Base-by-base conservation (phyloP, 2,888 invertebrate genomes). In the Agrochola macilenta region DNA sequence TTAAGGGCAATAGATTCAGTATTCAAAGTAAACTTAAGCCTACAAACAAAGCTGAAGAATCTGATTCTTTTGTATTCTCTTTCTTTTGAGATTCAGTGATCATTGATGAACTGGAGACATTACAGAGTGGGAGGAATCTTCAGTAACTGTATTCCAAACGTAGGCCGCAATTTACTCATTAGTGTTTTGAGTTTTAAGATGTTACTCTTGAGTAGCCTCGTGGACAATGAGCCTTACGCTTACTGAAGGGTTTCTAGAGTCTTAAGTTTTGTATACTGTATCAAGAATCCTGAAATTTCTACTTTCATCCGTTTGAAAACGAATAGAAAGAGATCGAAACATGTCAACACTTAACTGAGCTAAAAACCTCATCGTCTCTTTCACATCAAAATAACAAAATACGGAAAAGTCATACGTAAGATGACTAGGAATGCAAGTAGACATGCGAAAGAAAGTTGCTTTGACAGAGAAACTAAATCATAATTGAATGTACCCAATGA, bases 361-460 rank as follows among this genome's bases (percentile, higher is more conserved):
- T 66, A 49, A 20, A 77, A 54, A 39, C 2, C 5, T 52, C 35
- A 26, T 11, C 20, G 14, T 61, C 30, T 69, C 57, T 26, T 64
- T 66, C 39, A 83, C 71, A 83, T 49, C 9, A 5, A 20, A 68
- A 72, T 69, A 30, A n/a, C 43, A 83, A 79, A 80, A 69, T 35
- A 69, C 60, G 39, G 9, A 72, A 80, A 85, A 66, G 0, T 20
- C 61, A 65, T 69, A 82, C 75, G 68, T 65, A 35, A 69, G 65
- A 73, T 76, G 75, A 76, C 74, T 60, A 69, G 74, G 86, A 87
- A 88, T 88, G 85, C 81, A 61, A 76, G 70, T 58, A 63, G 43
- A 71, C 85, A 85, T 84, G 88, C 85, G 57, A 87, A 87, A 76
- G 89, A 88, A 88, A 88, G 89, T 87, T 75, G 52, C 64, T 74